Conservation (phyloP, 2,113 vertebrate genomes). For the Phrynocephalus versicolor region DNA sequence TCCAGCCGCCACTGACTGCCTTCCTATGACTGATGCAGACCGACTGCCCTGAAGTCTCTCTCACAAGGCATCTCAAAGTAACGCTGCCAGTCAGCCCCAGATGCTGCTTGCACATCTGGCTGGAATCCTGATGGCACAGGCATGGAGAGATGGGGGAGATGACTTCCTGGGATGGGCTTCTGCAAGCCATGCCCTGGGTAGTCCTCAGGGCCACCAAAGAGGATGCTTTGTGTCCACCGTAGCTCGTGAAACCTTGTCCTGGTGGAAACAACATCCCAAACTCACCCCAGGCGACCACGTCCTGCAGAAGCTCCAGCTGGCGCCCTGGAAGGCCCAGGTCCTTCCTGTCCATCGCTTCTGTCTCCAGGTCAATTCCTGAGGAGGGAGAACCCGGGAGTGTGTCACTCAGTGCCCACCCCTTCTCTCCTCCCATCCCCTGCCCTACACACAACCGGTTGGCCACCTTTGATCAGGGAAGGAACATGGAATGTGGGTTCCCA, state of each 20-base stretch:
- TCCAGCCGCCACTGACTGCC: no score
- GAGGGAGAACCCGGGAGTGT: no score
- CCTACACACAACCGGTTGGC: no score
- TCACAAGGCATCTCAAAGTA: neutral
- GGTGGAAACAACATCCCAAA: neutral
- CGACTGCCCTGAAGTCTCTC: no score
- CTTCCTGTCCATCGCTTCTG: conserved; percentile 45
- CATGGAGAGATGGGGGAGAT: no score
- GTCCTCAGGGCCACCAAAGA: no score
- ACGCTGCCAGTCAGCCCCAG: neutral
- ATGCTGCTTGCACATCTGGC: neutral
- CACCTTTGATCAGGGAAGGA: no score
- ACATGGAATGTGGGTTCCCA: no score
- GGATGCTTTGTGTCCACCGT: neutral
- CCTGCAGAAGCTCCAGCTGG: conserved; percentile 68
- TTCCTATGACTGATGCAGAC: no score
- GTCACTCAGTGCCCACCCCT: no score
- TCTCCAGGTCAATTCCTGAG: conserved; percentile 56
- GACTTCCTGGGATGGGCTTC: neutral
- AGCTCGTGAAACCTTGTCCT: neutral
- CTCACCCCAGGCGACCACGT: conserved; percentile 53
- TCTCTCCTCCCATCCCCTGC: no score
- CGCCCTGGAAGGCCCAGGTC: conserved; percentile 57
- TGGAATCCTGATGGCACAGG: neutral
- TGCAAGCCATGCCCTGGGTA: neutral